Base-by-base conservation (phyloP, 1,140 invertebrate species). In the Drosophila ficusphila region DNA sequence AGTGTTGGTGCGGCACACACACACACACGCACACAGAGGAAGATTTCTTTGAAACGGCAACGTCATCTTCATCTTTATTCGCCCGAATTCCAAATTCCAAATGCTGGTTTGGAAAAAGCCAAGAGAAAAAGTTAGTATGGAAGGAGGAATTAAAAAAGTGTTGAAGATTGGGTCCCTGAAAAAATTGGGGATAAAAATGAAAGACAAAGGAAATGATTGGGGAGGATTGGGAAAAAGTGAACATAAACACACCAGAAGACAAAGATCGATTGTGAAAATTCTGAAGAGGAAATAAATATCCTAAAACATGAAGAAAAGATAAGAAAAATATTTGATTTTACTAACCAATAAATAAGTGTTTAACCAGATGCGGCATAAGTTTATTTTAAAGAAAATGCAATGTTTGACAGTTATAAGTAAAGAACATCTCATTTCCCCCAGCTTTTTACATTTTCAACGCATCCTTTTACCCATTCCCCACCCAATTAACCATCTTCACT, bases 21-120 rank as follows among this genome's bases (percentile, higher is more conserved):
- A 46, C 39, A 46, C 39, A 11, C 12, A 46, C 39, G 8, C 12
- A 34, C 29, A 58, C 36, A 46, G 14, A 42, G 44, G 11, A 3
- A 21, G 54, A 16, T 42, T 41, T 56, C 44, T 42, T 44, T 51
- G 46, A 60, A 23, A 47, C 64, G 53, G 69, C 70, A 41, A 53
- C 58, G 71, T 60, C 56, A 72, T 62, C 74, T 75, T 65, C 61
- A 49, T 62, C 77, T 85, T 76, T 62, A 60, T 34, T 36, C 58
- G 57, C 46, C 53, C 9, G 19, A 31, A 54, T 73, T 34, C 47
- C 34, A 42, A 56, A 51, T 51, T 48, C 23, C n/a, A 2, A 46
- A 8, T 12, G 25, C 18, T 12, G 61, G 36, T 48, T 61, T 9
- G 27, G 3, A 42, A 56, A 65, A 41, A 53, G 27, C 65, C 70